A percentile compares a stretch with the other conserved stretches of the same genome.
These are phyloP conservation scores for Tinamus major DNA, from an alignment of 2,797 vertebrate species.

Conservation along the genomic window DNA sequence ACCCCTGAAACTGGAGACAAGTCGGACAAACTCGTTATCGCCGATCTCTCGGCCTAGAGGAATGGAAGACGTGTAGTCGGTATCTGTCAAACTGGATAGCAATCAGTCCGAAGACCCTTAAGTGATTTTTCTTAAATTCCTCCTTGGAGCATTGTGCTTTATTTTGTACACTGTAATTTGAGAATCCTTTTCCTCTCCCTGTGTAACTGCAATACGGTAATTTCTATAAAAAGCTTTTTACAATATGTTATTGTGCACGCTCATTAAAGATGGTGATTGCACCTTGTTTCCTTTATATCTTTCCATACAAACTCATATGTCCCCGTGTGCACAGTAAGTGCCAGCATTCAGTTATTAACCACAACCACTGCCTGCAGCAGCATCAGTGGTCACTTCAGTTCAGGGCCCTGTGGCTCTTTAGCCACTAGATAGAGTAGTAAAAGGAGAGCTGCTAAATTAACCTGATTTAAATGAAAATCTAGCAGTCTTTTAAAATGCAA, in stretches of 20 bases:
- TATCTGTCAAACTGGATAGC: slow-evolving; percentile 62
- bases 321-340: slow-evolving; percentile 60
- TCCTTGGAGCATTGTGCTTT: slow-evolving; percentile 72
- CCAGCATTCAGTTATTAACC: slow-evolving; percentile 15
- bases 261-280: slow-evolving; percentile 59
- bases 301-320: neutral
- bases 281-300: slow-evolving; percentile 55
- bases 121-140: slow-evolving; percentile 43
- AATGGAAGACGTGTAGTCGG: slow-evolving; percentile 60
- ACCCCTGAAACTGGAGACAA: slow-evolving; percentile 91
- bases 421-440: neutral
- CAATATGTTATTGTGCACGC: slow-evolving; percentile 72
- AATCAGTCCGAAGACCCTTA: slow-evolving; percentile 45
- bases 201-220: slow-evolving; percentile 77
- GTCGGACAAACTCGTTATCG: slow-evolving; percentile 91
- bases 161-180: slow-evolving; percentile 80
- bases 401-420: neutral
- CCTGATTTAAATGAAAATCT: neutral
- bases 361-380: neutral
- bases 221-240: slow-evolving; percentile 79
- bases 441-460: neutral
- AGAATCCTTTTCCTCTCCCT: slow-evolving; percentile 73
- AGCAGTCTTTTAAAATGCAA: neutral
- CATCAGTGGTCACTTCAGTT: rapidly evolving
- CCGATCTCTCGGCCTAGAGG: slow-evolving; percentile 87